Evolutionary conservation across 2,113 vertebrate genomes (phyloP), one percentile per base, ranked within the genome.

Genomic region (Melanotaenia duboulayi): DNA sequence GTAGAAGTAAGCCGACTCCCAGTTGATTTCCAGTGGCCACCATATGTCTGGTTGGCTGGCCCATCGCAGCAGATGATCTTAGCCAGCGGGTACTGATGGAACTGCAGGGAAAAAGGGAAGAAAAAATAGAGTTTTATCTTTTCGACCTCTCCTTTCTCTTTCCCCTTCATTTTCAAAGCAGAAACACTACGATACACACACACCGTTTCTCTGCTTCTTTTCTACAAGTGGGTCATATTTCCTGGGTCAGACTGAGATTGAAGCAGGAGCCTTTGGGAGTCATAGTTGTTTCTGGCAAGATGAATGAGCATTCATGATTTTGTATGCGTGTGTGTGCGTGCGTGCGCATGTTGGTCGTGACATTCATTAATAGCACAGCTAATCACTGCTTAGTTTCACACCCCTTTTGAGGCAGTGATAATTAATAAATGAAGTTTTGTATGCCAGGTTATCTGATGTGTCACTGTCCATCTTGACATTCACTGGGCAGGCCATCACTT

Each of bases 31-130:
- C 55, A 74, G 65, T 59, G 65, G 75, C 68, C 60, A 56, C 90
- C 90, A 91, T 92, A 92, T 93, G 92, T 88, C 82, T 74, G n/a
- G 2, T 92, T 92, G 85, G 91, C 90, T 66, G 19, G 9, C 32
- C 57, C 56, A 46, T 61, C 58, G 2, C 42, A 63, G 80, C 91
- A 92, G 89, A 91, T 79, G 91, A 91, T 81, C 72, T 76, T 65
- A 65, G 84, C 89, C 87, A 63, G 73, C 56, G 82, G 90, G 78
- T 28, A 52, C 25, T 58, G 78, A 40, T 59, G 24, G 71, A 64
- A 72, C 75, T 81, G 74, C 60, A 80, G 83, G 84, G 76, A 14
- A 69, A 37, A 39, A 74, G 10, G 37, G 48, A 19, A 4, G 4
- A 64, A 58, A 85, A 70, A 75, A 75, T 20, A 68, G 71, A 79